Percentiles rank a stretch among this genome's conserved stretches.
Conservation (phyloP, 1,140 invertebrate genomes). For the Panagrolaimus sp. region DNA sequence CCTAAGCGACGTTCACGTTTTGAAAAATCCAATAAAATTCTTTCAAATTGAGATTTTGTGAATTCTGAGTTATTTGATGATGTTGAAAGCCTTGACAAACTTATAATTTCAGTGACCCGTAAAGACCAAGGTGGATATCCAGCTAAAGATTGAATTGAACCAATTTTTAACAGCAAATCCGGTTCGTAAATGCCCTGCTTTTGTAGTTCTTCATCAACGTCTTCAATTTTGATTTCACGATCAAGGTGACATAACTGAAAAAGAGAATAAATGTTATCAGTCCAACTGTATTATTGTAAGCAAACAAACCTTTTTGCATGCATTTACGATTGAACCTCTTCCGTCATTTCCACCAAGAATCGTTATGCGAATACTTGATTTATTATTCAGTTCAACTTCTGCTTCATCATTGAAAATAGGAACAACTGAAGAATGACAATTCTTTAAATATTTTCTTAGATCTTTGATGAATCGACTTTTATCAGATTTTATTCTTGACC, state of each 20-base stretch:
- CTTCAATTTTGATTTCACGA: conserved; percentile 5
- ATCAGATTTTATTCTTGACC: conserved; percentile 14
- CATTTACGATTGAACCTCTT: conserved; percentile 18
- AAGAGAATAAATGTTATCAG: not conserved
- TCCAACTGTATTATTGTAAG: not conserved
- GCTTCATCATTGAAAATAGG: conserved; percentile 12
- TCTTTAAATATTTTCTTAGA: conserved; percentile 9
- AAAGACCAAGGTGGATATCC: conserved; percentile 32
- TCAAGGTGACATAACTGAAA: conserved; percentile 17
- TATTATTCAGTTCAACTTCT: not conserved
- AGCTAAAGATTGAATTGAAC: conserved; percentile 18
- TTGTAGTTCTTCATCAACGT: conserved; percentile 2
- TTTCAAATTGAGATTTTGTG: not conserved
- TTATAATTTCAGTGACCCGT: conserved; percentile 34
- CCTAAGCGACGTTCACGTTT: conserved; percentile 31
- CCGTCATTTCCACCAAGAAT: conserved; percentile 24
- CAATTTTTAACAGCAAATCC: conserved; percentile 34
- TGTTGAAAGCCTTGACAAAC: conserved; percentile 17
- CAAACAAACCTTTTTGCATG: conserved; percentile 26
- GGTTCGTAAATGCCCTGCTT: conserved; percentile 19
- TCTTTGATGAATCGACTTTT: not conserved
- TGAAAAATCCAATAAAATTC: conserved; percentile 23
- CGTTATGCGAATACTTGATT: not conserved
- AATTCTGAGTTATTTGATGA: not conserved
- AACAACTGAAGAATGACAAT: conserved; percentile 13